Base-by-base conservation (phyloP, 2,888 invertebrate genomes). In the Mystacides longicornis region DNA sequence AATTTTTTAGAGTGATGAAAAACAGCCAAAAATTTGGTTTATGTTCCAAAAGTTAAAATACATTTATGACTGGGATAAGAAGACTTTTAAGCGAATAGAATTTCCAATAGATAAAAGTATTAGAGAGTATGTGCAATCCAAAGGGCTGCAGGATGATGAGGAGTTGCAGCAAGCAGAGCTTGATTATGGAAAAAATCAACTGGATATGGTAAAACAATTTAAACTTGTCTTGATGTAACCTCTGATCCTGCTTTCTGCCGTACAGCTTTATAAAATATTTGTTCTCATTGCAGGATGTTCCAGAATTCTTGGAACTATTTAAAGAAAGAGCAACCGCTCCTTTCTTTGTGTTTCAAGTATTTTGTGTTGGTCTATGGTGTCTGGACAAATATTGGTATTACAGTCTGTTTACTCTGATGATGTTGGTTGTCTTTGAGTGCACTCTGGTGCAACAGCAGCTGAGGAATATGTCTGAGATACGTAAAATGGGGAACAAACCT, bases 291-390 rank as follows among this genome's bases (percentile, higher is more conserved):
- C 66, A 77, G 77, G 86, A 93, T 56, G 90, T 99, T 18, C 99
- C 99, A 1, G 93, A 95, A 70, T 99, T 99, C 68, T 82, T 86
- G 79, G 96, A 98, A 72, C 77, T 99, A 18, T 99, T 99, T 69
- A 89, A 88, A 65, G 99, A 99, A 74, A 80, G 99, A 64, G 99
- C 99, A 1, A 97, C 98, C 0, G 98, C 99, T 0, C 99, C 99
- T 1, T 99, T 99, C 74, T 99, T 99, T 73, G 97, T 99, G 3
- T 99, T 99, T 72, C 99, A 99, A 87, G 93, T 99, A 56, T 98
- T 99, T 70, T 99, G 98, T 68, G 98, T 99, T 47, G 92, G 89
- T 11, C 77, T 99, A 2, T 99, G 99, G 99, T 99, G 99, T 74
- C 78, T 99, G 63, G 99, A 99, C 69, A 96, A 96, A 69, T 98